Evolutionary conservation across 1,140 invertebrate genomes (phyloP), one percentile per base, ranked within the genome.

Genomic region (Lineus longissimus): DNA sequence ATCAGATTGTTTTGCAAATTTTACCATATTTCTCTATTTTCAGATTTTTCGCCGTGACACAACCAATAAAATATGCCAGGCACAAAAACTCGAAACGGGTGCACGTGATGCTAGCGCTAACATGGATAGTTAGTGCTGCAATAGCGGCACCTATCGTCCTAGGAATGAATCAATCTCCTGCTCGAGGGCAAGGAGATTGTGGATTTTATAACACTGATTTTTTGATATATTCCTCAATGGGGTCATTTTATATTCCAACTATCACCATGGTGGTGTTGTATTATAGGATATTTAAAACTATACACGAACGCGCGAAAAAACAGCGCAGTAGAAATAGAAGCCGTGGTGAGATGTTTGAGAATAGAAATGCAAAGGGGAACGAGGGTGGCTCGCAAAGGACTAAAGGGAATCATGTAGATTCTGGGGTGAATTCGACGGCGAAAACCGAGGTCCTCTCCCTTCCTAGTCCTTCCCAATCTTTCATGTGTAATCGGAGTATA

Each of bases 211-310:
- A 98, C 84, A 90, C 91, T 55, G 91, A 98, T 83, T 99, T 99
- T 81, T 93, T 99, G 74, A 91, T 99, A 69, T 96, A 95, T 81
- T 98, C 95, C 13, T 98, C 95, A 47, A 86, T 99, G 71, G 93
- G 91, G 59, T 98, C 96, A 68, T 99, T 99, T 87, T 99, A 98
- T 82, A 97, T 99, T 76, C 97, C 97, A 4, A 98, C 95, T 82
- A 89, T 97, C 73, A 94, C 97, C 74, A 98, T 99, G 95, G 92
- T 98, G 76, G 94, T 95, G 81, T 88, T 99, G 30, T 99, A 99
- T 81, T 97, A 94, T 84, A 93, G 90, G 84, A 99, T 99, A 84
- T 98, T 99, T 84, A 92, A 75, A 89, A 90, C 89, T 30, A 84
- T 98, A 73, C 86, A 91, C 47, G 88, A 89, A 66, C 86, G 94